Conservation (phyloP, 1,140 invertebrate genomes). For the Drosophila lowei region DNA sequence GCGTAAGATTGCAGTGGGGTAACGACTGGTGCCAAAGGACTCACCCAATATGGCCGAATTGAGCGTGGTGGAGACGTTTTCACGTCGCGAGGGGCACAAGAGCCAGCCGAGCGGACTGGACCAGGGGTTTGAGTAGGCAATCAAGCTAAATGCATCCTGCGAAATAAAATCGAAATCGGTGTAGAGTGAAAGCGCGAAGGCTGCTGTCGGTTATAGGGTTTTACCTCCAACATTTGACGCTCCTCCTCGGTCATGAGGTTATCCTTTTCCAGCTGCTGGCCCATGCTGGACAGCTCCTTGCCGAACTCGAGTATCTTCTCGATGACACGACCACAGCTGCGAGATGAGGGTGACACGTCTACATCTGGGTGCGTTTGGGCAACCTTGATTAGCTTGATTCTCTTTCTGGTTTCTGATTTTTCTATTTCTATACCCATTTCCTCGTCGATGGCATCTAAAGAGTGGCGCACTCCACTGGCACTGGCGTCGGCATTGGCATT, state of each 20-base stretch:
- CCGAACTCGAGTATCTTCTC: conserved; percentile 97
- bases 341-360: conserved; percentile 83
- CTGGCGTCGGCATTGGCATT: conserved; percentile 87
- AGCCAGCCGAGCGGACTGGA: conserved; percentile 97
- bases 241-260: conserved; percentile 93
- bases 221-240: conserved; percentile 95
- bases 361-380: conserved; percentile 74
- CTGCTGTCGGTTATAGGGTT: too few species aligned
- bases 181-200: not conserved
- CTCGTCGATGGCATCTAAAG: conserved; percentile 84
- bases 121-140: conserved; percentile 99
- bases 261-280: conserved; percentile 91
- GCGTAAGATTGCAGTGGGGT: not conserved
- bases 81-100: conserved; percentile 94
- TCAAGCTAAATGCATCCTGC: conserved; percentile 97
- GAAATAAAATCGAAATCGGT: conserved; percentile 11
- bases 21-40: conserved; percentile 4
- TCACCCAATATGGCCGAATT: conserved; percentile 98
- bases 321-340: conserved; percentile 91
- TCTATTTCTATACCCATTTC: conserved; percentile 85
- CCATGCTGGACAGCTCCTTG: conserved; percentile 95
- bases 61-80: conserved; percentile 96
- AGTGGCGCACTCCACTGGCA: conserved; percentile 61
- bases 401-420: too few species aligned
- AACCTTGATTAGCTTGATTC: conserved; percentile 6